Conservation (phyloP, 2,113 vertebrate genomes). For the Perca schrenkii region DNA sequence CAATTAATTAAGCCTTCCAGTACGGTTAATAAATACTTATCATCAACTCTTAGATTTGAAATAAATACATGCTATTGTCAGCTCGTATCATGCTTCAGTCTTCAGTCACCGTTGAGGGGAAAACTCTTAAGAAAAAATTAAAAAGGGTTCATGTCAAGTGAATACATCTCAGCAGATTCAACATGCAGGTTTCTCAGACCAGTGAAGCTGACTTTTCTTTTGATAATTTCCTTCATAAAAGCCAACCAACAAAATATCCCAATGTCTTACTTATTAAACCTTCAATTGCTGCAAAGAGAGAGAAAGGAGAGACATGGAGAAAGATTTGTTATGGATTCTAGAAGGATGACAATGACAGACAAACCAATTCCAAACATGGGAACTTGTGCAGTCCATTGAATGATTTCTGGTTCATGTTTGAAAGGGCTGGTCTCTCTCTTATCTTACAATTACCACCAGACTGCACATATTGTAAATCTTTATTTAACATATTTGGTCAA, state of each 20-base stretch:
- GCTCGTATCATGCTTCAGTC: slow-evolving; percentile 43
- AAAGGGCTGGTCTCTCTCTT: slow-evolving; percentile 57
- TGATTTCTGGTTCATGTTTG: slow-evolving; percentile 65
- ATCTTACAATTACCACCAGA: slow-evolving; percentile 44
- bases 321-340: slow-evolving; percentile 80
- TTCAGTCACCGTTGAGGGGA: slow-evolving; percentile 1
- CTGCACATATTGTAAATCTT: slow-evolving; percentile 1
- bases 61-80: slow-evolving; percentile 43
- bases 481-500: not conserved
- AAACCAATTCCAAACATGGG: slow-evolving; percentile 72
- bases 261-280: slow-evolving; percentile 89
- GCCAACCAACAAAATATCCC: slow-evolving; percentile 71
- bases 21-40: not conserved
- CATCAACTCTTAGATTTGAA: not conserved
- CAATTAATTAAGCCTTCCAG: slow-evolving; percentile 24
- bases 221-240: slow-evolving; percentile 35
- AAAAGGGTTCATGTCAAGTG: slow-evolving; percentile 77
- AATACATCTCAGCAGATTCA: slow-evolving; percentile 70
- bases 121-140: slow-evolving; percentile 7
- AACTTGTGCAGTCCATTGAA: slow-evolving; percentile 53
- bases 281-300: slow-evolving; percentile 87
- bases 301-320: slow-evolving; percentile 82
- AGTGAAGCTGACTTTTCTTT: slow-evolving; percentile 48
- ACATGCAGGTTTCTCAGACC: slow-evolving; percentile 74
- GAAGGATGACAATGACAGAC: slow-evolving; percentile 67